A percentile compares a stretch with the other conserved stretches of the same genome.
Conservation (phyloP, 2,888 invertebrate genomes). For the Pachydiplax longipennis region DNA sequence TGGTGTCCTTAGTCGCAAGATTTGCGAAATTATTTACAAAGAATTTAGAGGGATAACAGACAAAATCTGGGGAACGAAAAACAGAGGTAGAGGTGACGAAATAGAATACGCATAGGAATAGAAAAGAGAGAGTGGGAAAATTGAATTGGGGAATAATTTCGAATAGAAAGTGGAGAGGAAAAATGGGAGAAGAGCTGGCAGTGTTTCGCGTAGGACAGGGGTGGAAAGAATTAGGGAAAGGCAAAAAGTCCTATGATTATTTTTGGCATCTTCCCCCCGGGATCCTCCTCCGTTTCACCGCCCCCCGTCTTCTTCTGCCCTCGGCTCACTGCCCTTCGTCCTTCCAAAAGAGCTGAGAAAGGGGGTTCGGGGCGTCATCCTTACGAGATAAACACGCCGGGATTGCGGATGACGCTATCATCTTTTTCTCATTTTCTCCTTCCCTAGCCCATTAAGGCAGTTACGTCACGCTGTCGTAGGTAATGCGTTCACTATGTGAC, state of each 20-base stretch:
- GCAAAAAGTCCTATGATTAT: conserved; percentile 2
- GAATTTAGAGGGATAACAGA: too few species aligned
- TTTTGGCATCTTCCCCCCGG: conserved; percentile 24
- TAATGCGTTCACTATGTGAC: not conserved
- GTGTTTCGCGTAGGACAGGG: not conserved
- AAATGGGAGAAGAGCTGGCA: not conserved
- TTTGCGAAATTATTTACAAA: too few species aligned
- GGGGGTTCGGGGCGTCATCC: not conserved
- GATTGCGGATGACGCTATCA: not conserved
- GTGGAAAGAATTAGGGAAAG: not conserved
- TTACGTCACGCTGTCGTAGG: not conserved
- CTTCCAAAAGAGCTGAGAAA: not conserved
- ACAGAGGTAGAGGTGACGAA: not conserved
- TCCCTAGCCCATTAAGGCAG: not conserved
- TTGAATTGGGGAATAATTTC: not conserved
- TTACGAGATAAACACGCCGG: not conserved
- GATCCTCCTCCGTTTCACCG: not conserved
- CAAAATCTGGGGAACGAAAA: too few species aligned
- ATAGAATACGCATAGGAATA: not conserved
- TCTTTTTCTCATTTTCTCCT: not conserved
- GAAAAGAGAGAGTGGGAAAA: not conserved
- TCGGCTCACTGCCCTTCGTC: not conserved
- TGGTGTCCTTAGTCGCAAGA: too few species aligned
- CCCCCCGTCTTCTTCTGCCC: not conserved
- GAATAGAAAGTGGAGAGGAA: not conserved